Evolutionary conservation across 2,113 vertebrate genomes (phyloP), one percentile per base, ranked within the genome.

Genomic region (Fregetta grallaria): DNA sequence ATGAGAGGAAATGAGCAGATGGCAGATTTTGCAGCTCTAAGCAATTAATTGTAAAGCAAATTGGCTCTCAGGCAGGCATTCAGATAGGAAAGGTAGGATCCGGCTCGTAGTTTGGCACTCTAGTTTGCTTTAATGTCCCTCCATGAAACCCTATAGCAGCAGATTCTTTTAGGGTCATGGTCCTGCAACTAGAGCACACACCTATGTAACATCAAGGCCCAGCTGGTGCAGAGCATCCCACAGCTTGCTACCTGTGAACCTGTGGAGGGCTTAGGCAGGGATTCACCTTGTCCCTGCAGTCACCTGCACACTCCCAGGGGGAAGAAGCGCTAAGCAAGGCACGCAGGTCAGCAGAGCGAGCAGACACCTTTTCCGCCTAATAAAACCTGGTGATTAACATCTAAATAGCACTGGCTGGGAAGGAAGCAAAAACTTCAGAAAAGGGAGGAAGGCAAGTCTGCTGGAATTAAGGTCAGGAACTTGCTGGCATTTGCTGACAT

Each of bases 401-500:
- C 72, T 17, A 55, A 78, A 78, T 8, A 83, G 27, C 79, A 52
- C 67, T 22, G 34, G 10, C n/a, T 86, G 52, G 44, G 40, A 71
- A 92, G 27, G 40, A 83, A 72, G 72, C 19, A 59, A 67, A 66
- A 42, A 55, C 14, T 71, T 79, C 68, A 67, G 50, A 32, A 74
- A 75, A 61, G 11, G 15, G 23, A 92, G 29, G 73, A 90, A 76
- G 49, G 53, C 22, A 77, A 86, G 66, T 61, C 61, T 56, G 47
- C 30, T 63, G 66, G 68, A 94, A 88, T 86, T 88, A 94, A 88
- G 88, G 86, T 89, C 86, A 96, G 90, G 72, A 88, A 92, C 73
- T 86, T 91, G 79, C 82, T 95, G 92, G 86, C 79, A 94, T 97
- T 95, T 96, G 88, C 63, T 95, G 92, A 84, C 90, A 93, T 94